Conservation (phyloP, 2,113 vertebrate species). For the Calidris pygmaea region DNA sequence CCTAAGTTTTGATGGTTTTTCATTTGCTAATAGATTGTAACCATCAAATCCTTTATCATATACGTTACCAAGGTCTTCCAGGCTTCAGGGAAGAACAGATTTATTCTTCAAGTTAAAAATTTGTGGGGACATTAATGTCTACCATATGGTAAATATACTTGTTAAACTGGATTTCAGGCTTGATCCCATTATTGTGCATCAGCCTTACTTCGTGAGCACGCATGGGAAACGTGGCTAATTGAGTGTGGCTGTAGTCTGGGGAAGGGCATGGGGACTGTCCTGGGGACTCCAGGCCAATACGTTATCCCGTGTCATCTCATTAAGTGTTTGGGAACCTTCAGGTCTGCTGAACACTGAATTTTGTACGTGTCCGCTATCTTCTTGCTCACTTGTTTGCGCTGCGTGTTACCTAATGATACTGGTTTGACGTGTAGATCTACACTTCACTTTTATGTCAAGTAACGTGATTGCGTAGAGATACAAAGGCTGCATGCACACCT, state of each 20-base stretch:
- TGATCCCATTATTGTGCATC: constrained; percentile 61
- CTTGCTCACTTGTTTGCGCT: not conserved
- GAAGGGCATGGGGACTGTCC: not conserved
- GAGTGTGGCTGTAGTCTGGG: not conserved
- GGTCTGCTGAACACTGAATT: not conserved
- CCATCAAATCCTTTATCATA: not conserved
- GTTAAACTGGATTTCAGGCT: constrained; percentile 59
- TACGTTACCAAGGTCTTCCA: not conserved
- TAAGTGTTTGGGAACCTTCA: not conserved
- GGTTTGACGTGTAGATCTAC: not conserved
- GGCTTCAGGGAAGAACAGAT: not conserved
- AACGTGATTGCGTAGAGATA: not conserved
- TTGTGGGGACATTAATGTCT: constrained; percentile 1
- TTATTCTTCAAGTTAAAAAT: constrained; percentile 23
- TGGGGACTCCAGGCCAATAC: not conserved
- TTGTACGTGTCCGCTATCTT: not conserved
- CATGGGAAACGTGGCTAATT: constrained; percentile 37
- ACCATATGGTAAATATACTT: constrained; percentile 61
- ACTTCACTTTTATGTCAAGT: not conserved
- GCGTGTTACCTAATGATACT: not conserved
- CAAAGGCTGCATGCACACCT: not conserved
- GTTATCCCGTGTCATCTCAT: not conserved
- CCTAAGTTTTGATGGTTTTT: not conserved
- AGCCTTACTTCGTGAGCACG: not conserved
- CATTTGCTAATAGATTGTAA: not conserved